Evolutionary conservation across 1,140 invertebrate genomes (phyloP), one percentile per base, ranked within the genome.

Genomic region (Laupala kohalensis): DNA sequence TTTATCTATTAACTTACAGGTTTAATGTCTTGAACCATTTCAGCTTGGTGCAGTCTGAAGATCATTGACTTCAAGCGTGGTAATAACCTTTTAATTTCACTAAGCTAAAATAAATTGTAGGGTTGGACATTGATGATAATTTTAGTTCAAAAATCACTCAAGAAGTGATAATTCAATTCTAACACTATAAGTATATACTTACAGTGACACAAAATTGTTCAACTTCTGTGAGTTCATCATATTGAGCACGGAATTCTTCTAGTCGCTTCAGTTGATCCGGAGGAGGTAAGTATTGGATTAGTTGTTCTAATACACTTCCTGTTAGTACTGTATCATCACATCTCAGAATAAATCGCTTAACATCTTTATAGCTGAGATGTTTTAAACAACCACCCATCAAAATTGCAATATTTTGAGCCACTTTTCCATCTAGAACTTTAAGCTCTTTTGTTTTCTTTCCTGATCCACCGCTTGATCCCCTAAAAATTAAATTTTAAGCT

Each of bases 151-250:
- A 69, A 15, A 28, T 6, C n/a, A n/a, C 13, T 6, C 24, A 0
- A 64, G 5, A 64, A n/a, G 24, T 64, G 63, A 19, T 64, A 64
- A 0, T 5, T 15, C 25, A 64, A 12, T 65, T 1, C 67, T 13
- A 37, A 68, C 13, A 69, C 26, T 12, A 19, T 23, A 19, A 26
- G n/a, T 9, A 25, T 78, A 88, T 86, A 73, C 90, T 87, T 79
- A 97, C 93, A n/a, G 91, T 94, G 4, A 96, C 88, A 67, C 91
- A 91, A 84, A 98, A 98, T 78, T 96, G 94, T 81, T 99, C 97
- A 4, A 96, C 93, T 75, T 96, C 94, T 0, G 93, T 92, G 53
- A 99, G 79, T 25, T 96, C 90, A 37, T 93, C 86, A 74, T 89
- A 88, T 63, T 89, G 87, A 63, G 91, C 87, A 78, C 92, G 90